Evolutionary conservation across 2,797 vertebrate species (phyloP).

Genomic region (Semotilus atromaculatus): DNA sequence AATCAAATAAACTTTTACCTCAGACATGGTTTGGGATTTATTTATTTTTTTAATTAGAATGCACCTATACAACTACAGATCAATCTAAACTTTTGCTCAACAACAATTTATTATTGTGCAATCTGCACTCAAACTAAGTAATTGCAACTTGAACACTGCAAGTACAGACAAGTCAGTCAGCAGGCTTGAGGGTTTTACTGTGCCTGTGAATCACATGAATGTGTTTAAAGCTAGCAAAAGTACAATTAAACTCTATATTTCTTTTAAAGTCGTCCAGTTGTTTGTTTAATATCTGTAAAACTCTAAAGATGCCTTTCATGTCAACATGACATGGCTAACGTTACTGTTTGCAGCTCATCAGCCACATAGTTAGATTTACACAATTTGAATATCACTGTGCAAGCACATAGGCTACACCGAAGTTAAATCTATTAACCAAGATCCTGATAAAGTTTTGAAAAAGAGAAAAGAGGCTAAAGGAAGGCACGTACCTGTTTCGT

Average conservation of each 20-base stretch:
- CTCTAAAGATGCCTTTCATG: background rate
- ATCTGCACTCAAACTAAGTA: background rate
- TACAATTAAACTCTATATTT: background rate
- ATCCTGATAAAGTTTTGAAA: background rate
- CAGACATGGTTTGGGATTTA: too few relatives aligned
- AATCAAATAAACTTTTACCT: background rate
- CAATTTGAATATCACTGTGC: background rate
- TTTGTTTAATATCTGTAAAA: background rate
- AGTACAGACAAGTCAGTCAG: background rate
- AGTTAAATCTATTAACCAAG: slow-evolving; percentile 7
- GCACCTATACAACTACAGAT: background rate
- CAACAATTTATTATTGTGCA: background rate
- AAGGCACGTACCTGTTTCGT: slow-evolving; percentile 44
- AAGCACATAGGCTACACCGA: background rate
- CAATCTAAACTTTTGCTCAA: background rate
- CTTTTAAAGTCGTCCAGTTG: background rate
- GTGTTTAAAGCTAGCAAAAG: background rate
- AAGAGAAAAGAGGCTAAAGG: background rate
- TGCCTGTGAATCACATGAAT: background rate
- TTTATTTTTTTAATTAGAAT: background rate
- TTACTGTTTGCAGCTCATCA: background rate
- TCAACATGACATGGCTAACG: background rate
- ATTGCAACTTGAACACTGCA: background rate
- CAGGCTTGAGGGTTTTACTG: background rate
- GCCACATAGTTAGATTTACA: background rate